Percentiles rank a stretch among this genome's conserved stretches.
Evolutionary conservation across 2,888 invertebrate species (phyloP).

Genomic region (Galeruca laticollis): DNA sequence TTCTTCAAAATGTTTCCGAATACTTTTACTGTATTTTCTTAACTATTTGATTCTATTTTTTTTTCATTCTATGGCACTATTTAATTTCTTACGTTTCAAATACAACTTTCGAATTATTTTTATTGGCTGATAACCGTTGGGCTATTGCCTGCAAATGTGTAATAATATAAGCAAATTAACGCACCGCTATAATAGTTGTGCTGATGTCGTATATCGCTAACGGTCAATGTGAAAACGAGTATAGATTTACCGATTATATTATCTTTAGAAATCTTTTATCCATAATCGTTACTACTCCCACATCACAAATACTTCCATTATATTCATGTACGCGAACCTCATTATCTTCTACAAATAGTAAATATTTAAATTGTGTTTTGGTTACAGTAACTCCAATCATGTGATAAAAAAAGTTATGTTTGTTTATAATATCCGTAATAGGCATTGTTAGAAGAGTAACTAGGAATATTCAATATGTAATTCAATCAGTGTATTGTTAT

Average conservation of each 20-base stretch:
- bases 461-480: background rate
- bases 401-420: background rate
- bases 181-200: too few species aligned
- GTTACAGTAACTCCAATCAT: background rate
- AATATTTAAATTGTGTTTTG: background rate
- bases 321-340: background rate
- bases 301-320: conserved; percentile 1
- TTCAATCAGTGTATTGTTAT: background rate
- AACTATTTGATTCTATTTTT: too few species aligned
- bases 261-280: background rate
- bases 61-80: too few species aligned
- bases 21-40: too few species aligned
- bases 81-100: too few species aligned
- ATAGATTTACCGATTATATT: background rate
- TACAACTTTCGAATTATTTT: too few species aligned
- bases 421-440: conserved; percentile 2
- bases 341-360: background rate
- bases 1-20: too few species aligned
- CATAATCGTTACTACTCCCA: background rate
- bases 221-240: background rate
- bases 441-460: background rate
- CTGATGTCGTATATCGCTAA: too few species aligned
- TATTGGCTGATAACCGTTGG: too few species aligned
- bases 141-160: too few species aligned
- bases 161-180: too few species aligned